A percentile compares a stretch with the other conserved stretches of the same genome.
Evolutionary conservation across 2,113 vertebrate genomes (phyloP).

Genomic region (Menidia beryllina): DNA sequence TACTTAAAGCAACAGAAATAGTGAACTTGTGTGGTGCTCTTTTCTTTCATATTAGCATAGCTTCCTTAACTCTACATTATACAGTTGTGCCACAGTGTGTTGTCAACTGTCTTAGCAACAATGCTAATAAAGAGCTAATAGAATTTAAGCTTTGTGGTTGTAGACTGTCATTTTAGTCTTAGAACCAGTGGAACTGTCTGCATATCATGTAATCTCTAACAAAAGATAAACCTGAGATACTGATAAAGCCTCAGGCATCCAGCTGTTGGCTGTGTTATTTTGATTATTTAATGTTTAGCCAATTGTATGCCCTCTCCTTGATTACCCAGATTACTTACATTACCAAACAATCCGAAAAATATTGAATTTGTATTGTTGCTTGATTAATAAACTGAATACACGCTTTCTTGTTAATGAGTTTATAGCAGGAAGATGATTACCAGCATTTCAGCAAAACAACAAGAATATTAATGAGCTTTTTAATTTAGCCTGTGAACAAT

Average conservation of each 20-base stretch:
- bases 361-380: background rate
- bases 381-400: background rate
- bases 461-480: constrained; percentile 34
- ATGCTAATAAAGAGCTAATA: too few relatives aligned
- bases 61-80: too few relatives aligned
- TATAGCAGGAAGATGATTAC: constrained; percentile 23
- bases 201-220: background rate
- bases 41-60: too few relatives aligned
- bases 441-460: constrained; percentile 16
- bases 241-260: constrained; percentile 8
- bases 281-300: constrained; percentile 6
- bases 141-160: too few relatives aligned
- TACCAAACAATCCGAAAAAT: background rate
- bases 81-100: too few relatives aligned
- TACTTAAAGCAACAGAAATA: too few relatives aligned
- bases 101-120: too few relatives aligned
- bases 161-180: too few relatives aligned
- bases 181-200: background rate
- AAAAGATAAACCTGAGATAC: background rate
- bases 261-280: constrained; percentile 8
- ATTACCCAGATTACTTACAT: background rate
- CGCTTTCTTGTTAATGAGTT: background rate
- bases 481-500: constrained; percentile 12
- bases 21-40: too few relatives aligned
- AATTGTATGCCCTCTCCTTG: background rate